Evolutionary conservation across 2,113 vertebrate species (phyloP).

Genomic region (Hypanus sabinus): DNA sequence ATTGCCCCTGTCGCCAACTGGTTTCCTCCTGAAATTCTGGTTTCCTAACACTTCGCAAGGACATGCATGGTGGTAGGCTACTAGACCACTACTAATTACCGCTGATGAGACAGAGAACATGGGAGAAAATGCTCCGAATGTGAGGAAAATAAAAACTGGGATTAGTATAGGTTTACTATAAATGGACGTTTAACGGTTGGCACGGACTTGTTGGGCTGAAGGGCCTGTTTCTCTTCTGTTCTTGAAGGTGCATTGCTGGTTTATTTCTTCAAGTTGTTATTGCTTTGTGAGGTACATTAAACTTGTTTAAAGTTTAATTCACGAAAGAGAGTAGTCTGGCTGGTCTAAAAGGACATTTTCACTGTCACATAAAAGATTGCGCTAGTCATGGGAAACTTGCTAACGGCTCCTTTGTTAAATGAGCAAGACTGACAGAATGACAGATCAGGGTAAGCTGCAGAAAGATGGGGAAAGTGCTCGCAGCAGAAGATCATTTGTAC

Average conservation of each 20-base stretch:
- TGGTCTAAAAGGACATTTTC: neutral
- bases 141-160: no score
- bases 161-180: no score
- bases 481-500: neutral
- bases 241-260: neutral
- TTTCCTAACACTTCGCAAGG: no score
- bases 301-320: neutral
- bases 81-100: no score
- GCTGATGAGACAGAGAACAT: no score
- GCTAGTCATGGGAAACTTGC: neutral
- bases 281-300: neutral
- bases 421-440: neutral
- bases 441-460: neutral
- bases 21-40: no score
- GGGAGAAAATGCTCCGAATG: no score
- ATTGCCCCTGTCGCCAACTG: no score
- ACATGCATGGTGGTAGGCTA: no score
- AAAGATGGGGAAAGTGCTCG: neutral
- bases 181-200: neutral
- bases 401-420: neutral
- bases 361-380: neutral
- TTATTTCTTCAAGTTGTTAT: neutral
- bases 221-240: no score
- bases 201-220: no score
- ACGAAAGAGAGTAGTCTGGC: neutral